Base-by-base conservation (phyloP, 2,797 vertebrate species). In the Triplophysa yarkandensis region DNA sequence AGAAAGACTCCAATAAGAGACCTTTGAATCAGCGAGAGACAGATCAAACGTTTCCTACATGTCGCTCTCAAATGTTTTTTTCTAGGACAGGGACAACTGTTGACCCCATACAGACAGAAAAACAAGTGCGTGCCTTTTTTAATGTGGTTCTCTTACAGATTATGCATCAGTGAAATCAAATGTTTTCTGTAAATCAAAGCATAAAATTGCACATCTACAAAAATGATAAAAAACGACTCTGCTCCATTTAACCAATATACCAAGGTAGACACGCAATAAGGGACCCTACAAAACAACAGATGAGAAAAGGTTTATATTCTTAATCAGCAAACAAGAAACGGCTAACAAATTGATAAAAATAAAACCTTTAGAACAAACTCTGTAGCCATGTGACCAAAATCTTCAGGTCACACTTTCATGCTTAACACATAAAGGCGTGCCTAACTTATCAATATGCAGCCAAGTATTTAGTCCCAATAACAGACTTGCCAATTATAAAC, bases 21-120 rank as follows among this genome's bases (percentile, higher is more conserved):
- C 10, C 71, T 77, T 71, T 68, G 71, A 71, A 68, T 63, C 14
- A 28, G 41, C 4, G 19, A 57, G 30, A 57, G 36, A 68, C 46
- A 46, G 55, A 68, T 77, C 63, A 77, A 80, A 77, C 55, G 30
- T 54, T 76, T 78, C 58, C 21, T 58, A 44, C 63, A 71, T 43
- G 60, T 30, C 32, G 30, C 32, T 52, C 11, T 57, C 17, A 64
- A 74, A 77, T 19, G 21, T 70, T 34, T 17, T 57, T 74, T 74
- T 78, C 66, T 70, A 70, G 71, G 65, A 13, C 58, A 74, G 65
- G 46, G 34, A 57, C 34, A 58, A 28, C 39, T 61, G 23, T 10
- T 27, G 67, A 71, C 71, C 71, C 50, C 43, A 68, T 13, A 66
- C 21, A 60, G 21, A 23, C 50, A 23, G 19, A 70, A 32, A 54